A percentile compares a stretch with the other conserved stretches of the same genome.
Evolutionary conservation across 2,888 invertebrate genomes (phyloP).

Genomic region (Neoitamus cyanurus): DNA sequence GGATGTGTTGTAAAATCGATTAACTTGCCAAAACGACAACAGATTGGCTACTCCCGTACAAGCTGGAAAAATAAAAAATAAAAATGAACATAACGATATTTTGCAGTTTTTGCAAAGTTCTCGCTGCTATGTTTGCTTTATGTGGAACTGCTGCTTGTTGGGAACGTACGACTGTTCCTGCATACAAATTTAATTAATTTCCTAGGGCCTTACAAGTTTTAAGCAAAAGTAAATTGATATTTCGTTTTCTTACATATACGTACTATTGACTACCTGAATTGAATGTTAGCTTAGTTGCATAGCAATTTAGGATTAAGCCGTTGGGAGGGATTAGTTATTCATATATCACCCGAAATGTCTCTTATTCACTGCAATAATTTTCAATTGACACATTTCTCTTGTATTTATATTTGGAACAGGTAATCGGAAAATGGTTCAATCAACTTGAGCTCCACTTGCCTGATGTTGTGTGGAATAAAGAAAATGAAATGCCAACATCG

Average conservation of each 20-base stretch:
- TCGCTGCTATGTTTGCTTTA: not conserved
- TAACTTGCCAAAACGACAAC: not conserved
- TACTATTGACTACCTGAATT: too few species aligned
- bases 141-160: too few species aligned
- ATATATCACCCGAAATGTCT: too few species aligned
- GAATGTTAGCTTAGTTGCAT: too few species aligned
- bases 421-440: slow-evolving; percentile 73
- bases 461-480: slow-evolving; percentile 70
- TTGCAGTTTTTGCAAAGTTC: not conserved
- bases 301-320: not conserved
- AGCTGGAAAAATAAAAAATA: not conserved
- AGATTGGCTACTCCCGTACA: not conserved
- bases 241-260: not conserved
- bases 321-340: too few species aligned
- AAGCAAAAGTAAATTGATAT: not conserved
- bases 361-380: too few species aligned
- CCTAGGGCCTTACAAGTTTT: not conserved
- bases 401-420: slow-evolving; percentile 47
- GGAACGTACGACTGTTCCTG: too few species aligned
- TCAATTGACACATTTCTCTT: not conserved
- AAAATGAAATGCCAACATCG: slow-evolving; percentile 71
- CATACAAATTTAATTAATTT: not conserved
- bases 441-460: slow-evolving; percentile 66
- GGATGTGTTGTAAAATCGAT: not conserved
- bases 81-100: not conserved